Percentiles rank a stretch among this genome's conserved stretches.
phyloP scores from a whole-genome alignment of 2,113 vertebrate genomes.

The Forbesichthys papilliferus region DNA sequence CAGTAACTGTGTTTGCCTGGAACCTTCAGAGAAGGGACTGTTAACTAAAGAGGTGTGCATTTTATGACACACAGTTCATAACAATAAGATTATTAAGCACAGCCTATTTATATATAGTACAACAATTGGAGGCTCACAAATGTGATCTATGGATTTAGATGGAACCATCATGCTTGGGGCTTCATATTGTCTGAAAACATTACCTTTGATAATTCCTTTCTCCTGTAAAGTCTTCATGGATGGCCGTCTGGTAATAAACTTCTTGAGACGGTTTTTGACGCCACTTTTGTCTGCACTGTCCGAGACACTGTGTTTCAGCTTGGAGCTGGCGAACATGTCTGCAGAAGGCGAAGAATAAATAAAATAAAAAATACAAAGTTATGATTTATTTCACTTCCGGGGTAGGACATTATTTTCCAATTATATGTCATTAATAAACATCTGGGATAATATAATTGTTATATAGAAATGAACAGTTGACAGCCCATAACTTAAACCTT shows the following conservation, averaged over 20 bases:
- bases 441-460: neutral
- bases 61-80: too few relatives aligned
- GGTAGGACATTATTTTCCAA: neutral
- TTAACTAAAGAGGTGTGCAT: neutral
- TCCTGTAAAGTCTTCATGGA: constrained; percentile 89
- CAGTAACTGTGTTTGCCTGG: neutral
- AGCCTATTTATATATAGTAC: neutral
- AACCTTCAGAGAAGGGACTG: neutral
- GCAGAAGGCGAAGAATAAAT: neutral
- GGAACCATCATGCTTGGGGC: too few relatives aligned
- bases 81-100: too few relatives aligned
- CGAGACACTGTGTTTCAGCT: constrained; percentile 85
- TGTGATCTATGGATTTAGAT: too few relatives aligned
- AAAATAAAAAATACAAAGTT: neutral
- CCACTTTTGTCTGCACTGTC: constrained; percentile 84
- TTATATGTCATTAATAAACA: neutral
- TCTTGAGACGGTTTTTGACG: constrained; percentile 88
- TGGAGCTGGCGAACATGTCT: constrained; percentile 62
- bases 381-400: neutral
- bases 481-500: too few relatives aligned
- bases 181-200: neutral
- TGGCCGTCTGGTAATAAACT: constrained; percentile 87
- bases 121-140: neutral
- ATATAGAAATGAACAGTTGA: too few relatives aligned
- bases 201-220: constrained; percentile 90